Conservation (phyloP, 2,888 invertebrate genomes). For the Linnaemya vulpina region DNA sequence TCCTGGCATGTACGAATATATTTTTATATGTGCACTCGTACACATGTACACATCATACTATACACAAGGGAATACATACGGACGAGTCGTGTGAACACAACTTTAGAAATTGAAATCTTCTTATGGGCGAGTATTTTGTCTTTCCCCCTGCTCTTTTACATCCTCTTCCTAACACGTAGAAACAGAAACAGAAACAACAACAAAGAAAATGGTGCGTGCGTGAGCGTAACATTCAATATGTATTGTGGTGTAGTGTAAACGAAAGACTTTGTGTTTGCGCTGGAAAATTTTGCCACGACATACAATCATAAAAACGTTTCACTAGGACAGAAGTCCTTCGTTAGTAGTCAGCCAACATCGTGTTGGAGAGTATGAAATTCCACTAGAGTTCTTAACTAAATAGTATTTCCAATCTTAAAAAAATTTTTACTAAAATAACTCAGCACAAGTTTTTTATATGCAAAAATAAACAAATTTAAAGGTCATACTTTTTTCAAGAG, state of each 20-base stretch:
- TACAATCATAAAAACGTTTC: constrained; percentile 74
- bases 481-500: constrained; percentile 31
- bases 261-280: constrained; percentile 64
- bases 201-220: constrained; percentile 54
- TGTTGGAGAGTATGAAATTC: constrained; percentile 69
- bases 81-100: neutral
- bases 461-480: constrained; percentile 10
- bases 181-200: constrained; percentile 10
- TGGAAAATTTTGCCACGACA: constrained; percentile 67
- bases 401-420: constrained; percentile 36
- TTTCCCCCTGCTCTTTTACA: constrained; percentile 8
- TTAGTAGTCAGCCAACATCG: constrained; percentile 81
- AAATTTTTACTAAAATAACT: constrained; percentile 9
- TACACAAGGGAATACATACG: too few species aligned
- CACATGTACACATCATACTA: too few species aligned
- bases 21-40: too few species aligned
- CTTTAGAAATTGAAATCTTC: constrained; percentile 1
- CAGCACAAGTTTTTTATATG: neutral
- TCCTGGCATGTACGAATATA: too few species aligned
- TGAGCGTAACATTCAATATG: constrained; percentile 53
- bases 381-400: constrained; percentile 39
- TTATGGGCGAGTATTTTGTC: neutral
- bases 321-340: constrained; percentile 83
- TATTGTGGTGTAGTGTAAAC: constrained; percentile 39
- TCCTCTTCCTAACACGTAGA: constrained; percentile 12